Percentiles rank a stretch among this genome's conserved stretches.
phyloP scores from a whole-genome alignment of 1,140 invertebrate genomes.

The Euschistus heros region DNA sequence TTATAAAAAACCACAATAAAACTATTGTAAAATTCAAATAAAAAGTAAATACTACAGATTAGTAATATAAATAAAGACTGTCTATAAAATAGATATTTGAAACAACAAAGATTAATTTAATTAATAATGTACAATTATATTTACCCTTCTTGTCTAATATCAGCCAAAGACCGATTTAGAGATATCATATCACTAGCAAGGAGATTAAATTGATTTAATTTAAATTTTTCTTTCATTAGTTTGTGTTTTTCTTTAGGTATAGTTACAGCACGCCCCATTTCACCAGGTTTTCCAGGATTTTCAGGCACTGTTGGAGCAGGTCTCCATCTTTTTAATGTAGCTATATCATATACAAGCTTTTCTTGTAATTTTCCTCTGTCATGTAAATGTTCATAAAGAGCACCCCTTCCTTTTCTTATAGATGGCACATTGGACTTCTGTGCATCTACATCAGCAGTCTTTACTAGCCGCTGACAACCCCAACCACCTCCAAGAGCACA shows the following conservation, averaged over 20 bases:
- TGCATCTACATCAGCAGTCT: not conserved
- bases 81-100: no score
- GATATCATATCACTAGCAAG: slow-evolving; percentile 96
- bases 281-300: slow-evolving; percentile 62
- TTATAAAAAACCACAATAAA: no score
- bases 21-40: no score
- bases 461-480: slow-evolving; percentile 49
- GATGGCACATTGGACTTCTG: not conserved
- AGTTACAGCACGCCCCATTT: slow-evolving; percentile 79
- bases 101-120: no score
- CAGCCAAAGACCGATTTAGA: slow-evolving; percentile 86
- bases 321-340: slow-evolving; percentile 57
- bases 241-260: slow-evolving; percentile 74
- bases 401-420: slow-evolving; percentile 29
- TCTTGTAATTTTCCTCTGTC: slow-evolving; percentile 28
- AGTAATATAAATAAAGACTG: no score
- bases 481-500: slow-evolving; percentile 49
- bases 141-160: slow-evolving; percentile 85
- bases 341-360: slow-evolving; percentile 36
- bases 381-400: slow-evolving; percentile 29
- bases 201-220: slow-evolving; percentile 97
- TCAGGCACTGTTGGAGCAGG: slow-evolving; percentile 56
- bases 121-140: slow-evolving; percentile 32
- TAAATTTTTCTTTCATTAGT: slow-evolving; percentile 89
- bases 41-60: no score